Evolutionary conservation across 2,113 vertebrate genomes (phyloP).

Genomic region (Zingel zingel): DNA sequence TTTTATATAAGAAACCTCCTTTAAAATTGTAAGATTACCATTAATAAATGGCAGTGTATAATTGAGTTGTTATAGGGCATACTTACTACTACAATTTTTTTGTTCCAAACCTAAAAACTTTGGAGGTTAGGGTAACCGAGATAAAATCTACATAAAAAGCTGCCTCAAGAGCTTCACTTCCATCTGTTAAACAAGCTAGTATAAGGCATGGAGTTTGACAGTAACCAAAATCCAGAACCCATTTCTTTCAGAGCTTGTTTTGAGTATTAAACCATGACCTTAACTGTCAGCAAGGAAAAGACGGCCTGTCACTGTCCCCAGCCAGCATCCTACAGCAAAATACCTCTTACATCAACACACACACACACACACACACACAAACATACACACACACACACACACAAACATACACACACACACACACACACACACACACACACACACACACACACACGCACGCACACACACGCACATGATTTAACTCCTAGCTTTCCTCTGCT

Average conservation of each 20-base stretch:
- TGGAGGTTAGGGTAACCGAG: conserved; percentile 24
- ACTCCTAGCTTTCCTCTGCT: conserved; percentile 25
- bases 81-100: background rate
- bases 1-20: conserved; percentile 21
- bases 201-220: conserved; percentile 41
- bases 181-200: conserved; percentile 46
- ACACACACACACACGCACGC: conserved; percentile 4
- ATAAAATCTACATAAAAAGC: conserved; percentile 51
- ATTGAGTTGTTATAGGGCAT: background rate
- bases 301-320: conserved; percentile 47
- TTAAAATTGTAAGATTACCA: background rate
- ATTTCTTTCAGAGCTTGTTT: conserved; percentile 47
- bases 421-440: conserved; percentile 4
- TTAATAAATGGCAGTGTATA: background rate
- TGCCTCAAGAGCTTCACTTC: conserved; percentile 13
- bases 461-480: conserved; percentile 29
- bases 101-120: conserved; percentile 4
- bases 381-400: conserved; percentile 30
- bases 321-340: conserved; percentile 36
- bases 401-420: conserved; percentile 22
- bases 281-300: conserved; percentile 46
- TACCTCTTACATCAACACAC: background rate
- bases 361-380: conserved; percentile 24
- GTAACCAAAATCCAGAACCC: conserved; percentile 47
- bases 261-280: conserved; percentile 32